Evolutionary conservation across 64 coral and sea anemone genomes (phyloP), one percentile per base, ranked within the genome.

Genomic region (Pachyseris speciosa): DNA sequence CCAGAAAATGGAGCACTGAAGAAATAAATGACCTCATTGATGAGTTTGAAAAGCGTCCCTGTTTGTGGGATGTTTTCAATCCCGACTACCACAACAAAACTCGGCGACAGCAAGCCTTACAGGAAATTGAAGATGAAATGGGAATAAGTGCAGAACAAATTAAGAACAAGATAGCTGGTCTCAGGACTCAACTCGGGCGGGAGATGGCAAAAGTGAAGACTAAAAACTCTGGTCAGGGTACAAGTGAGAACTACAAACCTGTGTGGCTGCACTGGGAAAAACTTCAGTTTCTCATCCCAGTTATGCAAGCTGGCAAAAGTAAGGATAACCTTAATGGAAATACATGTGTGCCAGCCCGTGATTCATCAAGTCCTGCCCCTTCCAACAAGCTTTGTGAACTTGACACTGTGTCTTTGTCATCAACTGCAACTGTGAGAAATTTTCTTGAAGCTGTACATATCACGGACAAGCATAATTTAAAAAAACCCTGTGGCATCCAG

Each of bases 241-340:
- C 67, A 22, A 70, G 67, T 28, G 67, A 11, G 3, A 29, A 33
- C 19, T 74, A 38, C 31, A 29, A 7, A 44, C 20, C 67, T 9
- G 37, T 9, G 11, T 70, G 67, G 67, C 11, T 70, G 7, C 26
- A 70, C 26, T 70, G 67, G 67, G 67, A 29, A 70, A 65, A 2
- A 28, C 67, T 70, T 13, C 67, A 70, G 26, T 70, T 70, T 70
- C 67, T 70, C 1, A 37, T 70, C 8, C 67, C 67, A n/a, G 67
- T 70, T 3, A 70, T 70, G 67, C 67, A 70, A 25, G 67, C 67
- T 70, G 67, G 67, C 10, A 70, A 28, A 29, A 70, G 67, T 29
- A 70, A 37, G 27, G 67, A 70, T 29, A 70, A 70, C 27, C 25
- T 70, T 11, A 13, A 11, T 25, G 44, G 4, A 47, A 11, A 47